Conservation (phyloP, 2,113 vertebrate species). For the Pithys albifrons region DNA sequence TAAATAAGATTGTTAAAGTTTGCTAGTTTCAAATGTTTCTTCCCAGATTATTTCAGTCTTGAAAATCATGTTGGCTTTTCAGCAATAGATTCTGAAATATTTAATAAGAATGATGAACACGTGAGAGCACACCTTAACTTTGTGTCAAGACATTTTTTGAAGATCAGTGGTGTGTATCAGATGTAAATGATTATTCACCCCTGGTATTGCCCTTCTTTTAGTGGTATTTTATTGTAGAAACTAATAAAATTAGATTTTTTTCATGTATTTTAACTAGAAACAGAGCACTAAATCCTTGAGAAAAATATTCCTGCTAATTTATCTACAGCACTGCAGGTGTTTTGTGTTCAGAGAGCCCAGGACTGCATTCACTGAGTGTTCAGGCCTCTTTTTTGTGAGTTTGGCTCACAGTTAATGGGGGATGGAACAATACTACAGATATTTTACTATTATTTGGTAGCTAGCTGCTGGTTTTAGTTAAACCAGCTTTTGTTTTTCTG, state of each 20-base stretch:
- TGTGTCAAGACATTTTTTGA: neutral
- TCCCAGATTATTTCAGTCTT: neutral
- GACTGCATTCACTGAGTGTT: neutral
- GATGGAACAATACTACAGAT: neutral
- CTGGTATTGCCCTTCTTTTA: neutral
- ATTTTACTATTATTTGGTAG: neutral
- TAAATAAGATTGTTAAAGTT: slow-evolving; percentile 38
- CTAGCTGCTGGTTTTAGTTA: neutral
- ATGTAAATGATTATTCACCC: neutral
- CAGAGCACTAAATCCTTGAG: neutral
- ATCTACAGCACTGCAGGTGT: neutral
- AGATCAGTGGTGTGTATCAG: neutral
- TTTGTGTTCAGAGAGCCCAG: neutral
- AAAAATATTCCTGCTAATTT: neutral
- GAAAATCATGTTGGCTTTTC: slow-evolving; percentile 3
- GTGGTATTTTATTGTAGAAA: neutral
- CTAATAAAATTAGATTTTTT: neutral
- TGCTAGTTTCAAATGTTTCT: neutral
- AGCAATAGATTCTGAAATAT: slow-evolving; percentile 6
- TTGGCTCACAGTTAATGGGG: neutral
- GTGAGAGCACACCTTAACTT: neutral
- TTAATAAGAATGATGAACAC: neutral
- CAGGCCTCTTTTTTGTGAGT: neutral
- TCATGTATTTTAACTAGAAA: neutral
- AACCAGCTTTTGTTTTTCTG: neutral